These are phyloP conservation scores for Rhipidura dahli DNA, from an alignment of 2,113 vertebrate species.

Conservation along the genomic window DNA sequence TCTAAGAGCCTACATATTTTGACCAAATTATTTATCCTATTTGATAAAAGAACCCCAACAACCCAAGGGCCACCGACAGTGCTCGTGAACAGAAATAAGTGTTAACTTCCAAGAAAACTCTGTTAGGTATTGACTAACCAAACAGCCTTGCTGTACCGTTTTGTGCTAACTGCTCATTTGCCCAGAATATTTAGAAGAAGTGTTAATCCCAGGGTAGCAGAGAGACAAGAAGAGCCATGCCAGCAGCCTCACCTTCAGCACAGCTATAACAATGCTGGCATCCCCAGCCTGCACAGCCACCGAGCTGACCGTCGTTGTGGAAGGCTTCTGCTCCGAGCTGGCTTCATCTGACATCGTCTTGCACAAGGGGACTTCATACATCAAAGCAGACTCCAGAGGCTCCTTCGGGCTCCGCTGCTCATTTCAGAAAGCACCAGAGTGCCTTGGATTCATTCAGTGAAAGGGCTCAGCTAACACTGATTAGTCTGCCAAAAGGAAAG, in stretches of 20 bases:
- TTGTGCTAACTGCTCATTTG: background rate
- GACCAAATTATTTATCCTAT: background rate
- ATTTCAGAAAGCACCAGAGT: slow-evolving; percentile 40
- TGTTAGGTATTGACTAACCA: background rate
- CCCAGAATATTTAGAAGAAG: background rate
- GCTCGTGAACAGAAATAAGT: background rate
- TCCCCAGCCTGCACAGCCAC: slow-evolving; percentile 84
- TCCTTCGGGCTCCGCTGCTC: background rate
- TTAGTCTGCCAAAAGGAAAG: slow-evolving; percentile 77
- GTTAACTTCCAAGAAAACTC: background rate
- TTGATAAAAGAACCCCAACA: background rate
- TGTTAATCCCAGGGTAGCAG: background rate
- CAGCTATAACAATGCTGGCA: slow-evolving; percentile 79
- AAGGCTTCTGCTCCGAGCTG: slow-evolving; percentile 50
- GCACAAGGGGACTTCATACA: background rate
- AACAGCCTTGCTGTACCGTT: background rate
- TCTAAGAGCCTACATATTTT: background rate
- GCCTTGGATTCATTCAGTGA: slow-evolving; percentile 68
- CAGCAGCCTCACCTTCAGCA: slow-evolving; percentile 82
- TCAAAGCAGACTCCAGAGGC: background rate
- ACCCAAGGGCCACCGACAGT: background rate
- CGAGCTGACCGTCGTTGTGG: slow-evolving; percentile 83
- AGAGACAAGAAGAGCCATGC: background rate
- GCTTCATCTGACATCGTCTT: slow-evolving; percentile 71
- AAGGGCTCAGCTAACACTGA: slow-evolving; percentile 69